Base-by-base conservation (phyloP, 30 jellyfish, hydroid and myxozoan genomes). In the Hydra vulgaris region DNA sequence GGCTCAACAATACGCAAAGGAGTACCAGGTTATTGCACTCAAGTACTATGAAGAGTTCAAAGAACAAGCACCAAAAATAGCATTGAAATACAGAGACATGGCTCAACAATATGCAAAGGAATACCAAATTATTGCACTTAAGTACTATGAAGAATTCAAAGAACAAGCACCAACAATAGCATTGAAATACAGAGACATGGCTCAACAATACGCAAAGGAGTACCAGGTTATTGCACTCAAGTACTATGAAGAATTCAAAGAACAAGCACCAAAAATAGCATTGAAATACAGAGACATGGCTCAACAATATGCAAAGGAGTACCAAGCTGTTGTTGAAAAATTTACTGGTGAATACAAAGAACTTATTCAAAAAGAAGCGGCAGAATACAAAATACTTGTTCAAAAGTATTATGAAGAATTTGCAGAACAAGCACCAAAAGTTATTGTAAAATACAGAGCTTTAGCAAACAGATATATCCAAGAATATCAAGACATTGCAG, bases 301-400 rank as follows among this genome's bases (percentile, higher is more conserved):
- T 0, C 79, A 82, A 61, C 54, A 74, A 15, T 79, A 68, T n/a
- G 79, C 79, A 21, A 61, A 78, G 18, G 54, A 78, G 25, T 78
- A 78, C 85, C 66, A 78, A 61, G 77, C 53, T n/a, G 18, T 27
- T 40, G 85, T 76, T 78, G 77, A 23, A 15, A 68, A 68, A 15
- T 23, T 68, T n/a, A 15, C 75, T n/a, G 16, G 16, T 68, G 27
- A 68, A 3, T 68, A 68, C 75, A 68, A 68, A 68, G 75, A 68
- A 23, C 26, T 3, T 20, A 16, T 68, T n/a, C 75, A 68, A 15
- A 20, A 68, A 68, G 8, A 3, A 68, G 75, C 16, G 75, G 16
- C 15, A 3, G 27, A 68, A 68, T 68, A 15, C 75, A 68, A 68
- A 20, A 20, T 3, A 15, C 75, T 3, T 1, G 75, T 16, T 68